phyloP scores from a whole-genome alignment of 1,140 invertebrate genomes.

The Piezodorus guildinii region DNA sequence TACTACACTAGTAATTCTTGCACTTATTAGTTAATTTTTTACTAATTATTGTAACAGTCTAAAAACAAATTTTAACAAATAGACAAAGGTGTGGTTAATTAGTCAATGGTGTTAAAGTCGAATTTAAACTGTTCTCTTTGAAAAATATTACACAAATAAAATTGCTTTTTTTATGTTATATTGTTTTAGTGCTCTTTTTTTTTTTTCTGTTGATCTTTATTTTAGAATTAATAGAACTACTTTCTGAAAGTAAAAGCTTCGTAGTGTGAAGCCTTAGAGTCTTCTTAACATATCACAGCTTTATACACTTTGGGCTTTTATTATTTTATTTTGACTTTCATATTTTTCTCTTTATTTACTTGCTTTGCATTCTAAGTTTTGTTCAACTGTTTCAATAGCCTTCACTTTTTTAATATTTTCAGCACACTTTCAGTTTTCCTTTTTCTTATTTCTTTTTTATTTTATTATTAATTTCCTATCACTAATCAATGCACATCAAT shows the following conservation, averaged over 20 bases:
- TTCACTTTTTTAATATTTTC: not conserved
- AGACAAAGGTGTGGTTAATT: no score
- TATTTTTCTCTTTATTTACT: slow-evolving; percentile 9
- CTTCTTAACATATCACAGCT: slow-evolving; percentile 1
- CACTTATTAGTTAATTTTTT: no score
- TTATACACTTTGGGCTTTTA: slow-evolving; percentile 14
- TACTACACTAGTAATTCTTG: no score
- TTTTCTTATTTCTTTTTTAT: no score
- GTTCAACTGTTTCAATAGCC: not conserved
- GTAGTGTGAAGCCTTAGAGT: slow-evolving; percentile 1
- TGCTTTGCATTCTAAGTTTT: not conserved
- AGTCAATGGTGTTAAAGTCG: no score
- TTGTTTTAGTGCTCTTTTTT: not conserved
- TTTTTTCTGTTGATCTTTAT: not conserved
- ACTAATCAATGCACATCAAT: no score
- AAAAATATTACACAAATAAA: no score
- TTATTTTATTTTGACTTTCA: not conserved
- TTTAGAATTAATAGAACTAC: no score
- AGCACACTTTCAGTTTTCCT: not conserved
- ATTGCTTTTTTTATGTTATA: not conserved
- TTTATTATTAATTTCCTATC: no score
- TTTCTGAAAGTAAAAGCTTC: not conserved
- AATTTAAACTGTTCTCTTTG: no score
- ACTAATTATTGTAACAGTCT: no score
- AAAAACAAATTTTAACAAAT: no score